Percentiles rank a stretch among this genome's conserved stretches.
Evolutionary conservation across 1,140 invertebrate species (phyloP).

Genomic region (Carposina sasakii): DNA sequence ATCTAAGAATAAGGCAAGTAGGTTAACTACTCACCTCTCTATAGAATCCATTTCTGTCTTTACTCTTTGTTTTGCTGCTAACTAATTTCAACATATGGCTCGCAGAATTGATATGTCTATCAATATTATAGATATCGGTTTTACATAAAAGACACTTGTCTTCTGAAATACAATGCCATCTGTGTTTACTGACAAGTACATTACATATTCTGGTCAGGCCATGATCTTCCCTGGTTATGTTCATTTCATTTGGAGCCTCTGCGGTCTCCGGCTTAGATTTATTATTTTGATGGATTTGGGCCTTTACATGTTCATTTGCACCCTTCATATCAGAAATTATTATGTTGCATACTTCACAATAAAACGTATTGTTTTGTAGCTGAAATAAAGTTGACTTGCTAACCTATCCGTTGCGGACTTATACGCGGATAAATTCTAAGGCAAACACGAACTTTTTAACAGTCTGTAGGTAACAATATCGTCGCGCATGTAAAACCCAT

Average conservation of each 20-base stretch:
- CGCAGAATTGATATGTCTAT: constrained; percentile 18
- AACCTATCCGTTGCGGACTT: no score
- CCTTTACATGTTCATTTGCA: constrained; percentile 24
- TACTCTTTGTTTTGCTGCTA: no score
- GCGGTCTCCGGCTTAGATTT: constrained; percentile 20
- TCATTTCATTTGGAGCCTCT: no score
- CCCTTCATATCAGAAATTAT: constrained; percentile 1
- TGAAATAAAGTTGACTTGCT: no score
- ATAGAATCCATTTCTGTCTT: no score
- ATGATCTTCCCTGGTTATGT: constrained; percentile 10
- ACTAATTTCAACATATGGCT: constrained; percentile 37
- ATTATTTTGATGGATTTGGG: constrained; percentile 19
- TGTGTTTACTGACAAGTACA: constrained; percentile 17
- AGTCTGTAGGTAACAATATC: no score
- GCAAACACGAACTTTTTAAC: no score
- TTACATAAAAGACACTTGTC: constrained; percentile 33
- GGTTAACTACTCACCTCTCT: no score
- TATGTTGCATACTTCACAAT: constrained; percentile 43
- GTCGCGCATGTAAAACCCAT: no score
- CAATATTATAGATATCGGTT: constrained; percentile 9
- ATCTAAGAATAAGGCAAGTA: no score
- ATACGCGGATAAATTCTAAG: no score
- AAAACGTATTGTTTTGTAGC: constrained; percentile 32
- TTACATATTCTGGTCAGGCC: constrained; percentile 26
- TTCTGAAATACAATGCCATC: constrained; percentile 38